A percentile compares a stretch with the other conserved stretches of the same genome.
These are phyloP conservation scores for Oncopeltus fasciatus DNA, from an alignment of 1,140 invertebrate genomes.

Conservation along the genomic window DNA sequence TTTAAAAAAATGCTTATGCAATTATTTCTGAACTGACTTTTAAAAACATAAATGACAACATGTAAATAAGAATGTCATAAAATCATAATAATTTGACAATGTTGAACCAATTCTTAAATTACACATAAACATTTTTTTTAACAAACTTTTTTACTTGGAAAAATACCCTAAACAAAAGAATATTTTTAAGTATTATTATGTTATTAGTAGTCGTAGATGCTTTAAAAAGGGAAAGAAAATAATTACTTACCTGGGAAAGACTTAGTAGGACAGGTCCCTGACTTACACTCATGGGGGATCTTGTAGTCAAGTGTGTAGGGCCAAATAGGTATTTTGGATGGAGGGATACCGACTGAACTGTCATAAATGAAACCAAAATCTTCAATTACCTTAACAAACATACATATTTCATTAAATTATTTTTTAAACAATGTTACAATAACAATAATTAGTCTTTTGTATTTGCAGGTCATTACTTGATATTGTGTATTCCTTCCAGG, in stretches of 20 bases:
- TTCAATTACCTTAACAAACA: slow-evolving; percentile 57
- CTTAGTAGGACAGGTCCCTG: slow-evolving; percentile 78
- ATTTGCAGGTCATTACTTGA: slow-evolving; percentile 61
- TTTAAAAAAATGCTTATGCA: too few relatives aligned
- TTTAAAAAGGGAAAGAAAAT: background rate
- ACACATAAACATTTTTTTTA: background rate
- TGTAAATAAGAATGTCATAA: too few relatives aligned
- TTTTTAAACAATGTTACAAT: too few relatives aligned
- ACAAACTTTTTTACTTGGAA: too few relatives aligned
- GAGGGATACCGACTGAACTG: slow-evolving; percentile 74
- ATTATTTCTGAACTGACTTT: too few relatives aligned
- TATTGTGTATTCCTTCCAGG: slow-evolving; percentile 83
- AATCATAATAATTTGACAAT: background rate
- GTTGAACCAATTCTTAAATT: background rate
- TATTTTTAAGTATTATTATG: too few relatives aligned
- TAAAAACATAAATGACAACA: too few relatives aligned
- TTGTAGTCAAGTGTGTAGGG: slow-evolving; percentile 86
- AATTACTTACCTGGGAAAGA: slow-evolving; percentile 59
- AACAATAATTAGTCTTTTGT: too few relatives aligned
- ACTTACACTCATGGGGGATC: slow-evolving; percentile 81
- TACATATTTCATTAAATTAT: too few relatives aligned
- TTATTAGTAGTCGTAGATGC: too few relatives aligned
- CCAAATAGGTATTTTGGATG: slow-evolving; percentile 73
- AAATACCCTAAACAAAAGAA: too few relatives aligned
- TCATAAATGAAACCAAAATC: slow-evolving; percentile 87